Evolutionary conservation across 1,140 invertebrate species (phyloP).

Genomic region (Calosoma granatense): DNA sequence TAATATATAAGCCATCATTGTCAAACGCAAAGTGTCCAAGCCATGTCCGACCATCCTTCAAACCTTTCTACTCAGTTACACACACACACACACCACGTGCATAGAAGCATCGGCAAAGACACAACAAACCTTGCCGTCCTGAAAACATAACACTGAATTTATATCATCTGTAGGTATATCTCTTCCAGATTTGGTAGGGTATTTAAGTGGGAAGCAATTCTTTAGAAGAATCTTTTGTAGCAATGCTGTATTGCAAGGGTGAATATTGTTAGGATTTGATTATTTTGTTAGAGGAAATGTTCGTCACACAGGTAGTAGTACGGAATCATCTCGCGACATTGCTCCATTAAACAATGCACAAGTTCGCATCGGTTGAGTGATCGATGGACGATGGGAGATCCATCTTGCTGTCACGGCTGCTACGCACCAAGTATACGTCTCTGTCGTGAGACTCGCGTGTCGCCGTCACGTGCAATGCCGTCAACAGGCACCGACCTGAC

Average conservation of each 20-base stretch:
- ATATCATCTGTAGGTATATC: too few species aligned
- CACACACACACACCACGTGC: too few species aligned
- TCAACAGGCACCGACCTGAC: not conserved
- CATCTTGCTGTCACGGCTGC: not conserved
- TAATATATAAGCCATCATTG: conserved; percentile 8
- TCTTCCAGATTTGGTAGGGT: too few species aligned
- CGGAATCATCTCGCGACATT: not conserved
- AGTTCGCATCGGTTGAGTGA: not conserved
- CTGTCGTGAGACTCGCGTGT: not conserved
- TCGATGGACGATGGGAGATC: conserved; percentile 7
- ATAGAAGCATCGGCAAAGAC: not conserved
- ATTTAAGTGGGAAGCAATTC: too few species aligned
- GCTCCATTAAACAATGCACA: conserved; percentile 2
- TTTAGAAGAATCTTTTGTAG: too few species aligned
- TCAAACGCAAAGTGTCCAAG: conserved; percentile 7
- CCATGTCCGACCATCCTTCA: conserved; percentile 5
- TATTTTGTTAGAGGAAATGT: too few species aligned
- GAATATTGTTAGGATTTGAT: too few species aligned
- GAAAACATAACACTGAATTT: too few species aligned
- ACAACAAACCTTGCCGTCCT: not conserved
- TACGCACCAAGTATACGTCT: not conserved
- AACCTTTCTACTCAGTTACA: not conserved
- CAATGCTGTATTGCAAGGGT: too few species aligned
- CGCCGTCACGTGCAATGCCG: not conserved
- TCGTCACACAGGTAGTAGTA: not conserved